Conservation (phyloP, 2,797 vertebrate genomes). For the Chelidonichthys spinosus region DNA sequence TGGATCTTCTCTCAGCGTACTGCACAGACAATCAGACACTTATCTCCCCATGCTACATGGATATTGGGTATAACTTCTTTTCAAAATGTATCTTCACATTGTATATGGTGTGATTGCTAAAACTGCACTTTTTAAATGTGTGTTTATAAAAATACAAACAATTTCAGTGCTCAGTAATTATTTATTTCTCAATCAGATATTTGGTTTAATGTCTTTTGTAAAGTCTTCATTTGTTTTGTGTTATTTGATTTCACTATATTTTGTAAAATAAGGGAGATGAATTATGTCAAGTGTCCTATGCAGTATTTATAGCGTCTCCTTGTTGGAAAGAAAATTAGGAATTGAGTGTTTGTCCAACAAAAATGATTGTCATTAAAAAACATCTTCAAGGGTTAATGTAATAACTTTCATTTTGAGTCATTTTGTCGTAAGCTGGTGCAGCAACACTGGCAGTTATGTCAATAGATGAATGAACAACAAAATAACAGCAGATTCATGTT, state of each 20-base stretch:
- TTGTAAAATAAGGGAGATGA: constrained; percentile 45
- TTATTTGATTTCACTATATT: constrained; percentile 47
- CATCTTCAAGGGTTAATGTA: constrained; percentile 28
- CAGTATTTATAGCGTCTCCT: constrained; percentile 52
- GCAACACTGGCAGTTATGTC: background rate
- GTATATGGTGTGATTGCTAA: constrained; percentile 25
- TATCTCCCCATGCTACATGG: constrained; percentile 9
- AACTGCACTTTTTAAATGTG: constrained; percentile 36
- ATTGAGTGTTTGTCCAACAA: constrained; percentile 40
- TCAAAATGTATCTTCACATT: constrained; percentile 23
- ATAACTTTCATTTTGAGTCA: background rate
- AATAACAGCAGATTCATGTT: background rate
- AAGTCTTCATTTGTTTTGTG: constrained; percentile 44
- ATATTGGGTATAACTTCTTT: background rate
- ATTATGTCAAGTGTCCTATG: constrained; percentile 31
- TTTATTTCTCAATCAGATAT: constrained; percentile 62
- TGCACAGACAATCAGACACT: constrained; percentile 34
- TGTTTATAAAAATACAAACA: constrained; percentile 16
- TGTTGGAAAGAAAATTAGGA: constrained; percentile 27
- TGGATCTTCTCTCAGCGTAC: constrained; percentile 13
- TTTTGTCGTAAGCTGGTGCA: constrained; percentile 4
- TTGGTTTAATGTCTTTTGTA: constrained; percentile 3
- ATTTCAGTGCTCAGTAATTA: constrained; percentile 17
- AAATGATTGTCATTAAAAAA: constrained; percentile 59
- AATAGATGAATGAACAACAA: background rate